Evolutionary conservation across 2,888 invertebrate species (phyloP), one percentile per base, ranked within the genome.

Genomic region (Leistus spinibarbis): DNA sequence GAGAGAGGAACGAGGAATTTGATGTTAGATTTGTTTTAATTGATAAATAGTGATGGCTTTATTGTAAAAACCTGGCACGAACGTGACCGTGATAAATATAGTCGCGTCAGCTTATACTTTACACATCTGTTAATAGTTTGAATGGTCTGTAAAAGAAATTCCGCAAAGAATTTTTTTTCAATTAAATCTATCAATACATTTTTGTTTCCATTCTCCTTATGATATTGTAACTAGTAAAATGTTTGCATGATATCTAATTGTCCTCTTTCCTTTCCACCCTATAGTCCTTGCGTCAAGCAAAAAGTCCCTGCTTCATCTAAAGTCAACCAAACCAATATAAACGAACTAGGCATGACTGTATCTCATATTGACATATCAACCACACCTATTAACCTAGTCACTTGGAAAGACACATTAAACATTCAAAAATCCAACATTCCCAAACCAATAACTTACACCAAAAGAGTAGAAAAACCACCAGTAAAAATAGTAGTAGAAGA

Each of bases 311-410:
- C 78, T 23, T 80, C 77, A 63, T 79, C 82, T 10, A 86, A 84
- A 81, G 66, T 86, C n/a, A 87, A 86, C 78, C 81, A 83, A 54
- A 75, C 82, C 1, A 77, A 81, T 17, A 82, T 87, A 1, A 87
- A 87, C 76, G 78, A 79, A 13, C 78, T 80, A 20, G 84, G 82
- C 24, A 79, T 87, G 74, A 84, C 81, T 0, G 85, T 86, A 2
- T 82, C 83, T 10, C 81, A 81, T 0, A 65, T 83, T 22, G 71
- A 72, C 19, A 56, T 56, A 10, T 54, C 67, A n/a, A 7, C 24
- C 16, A 22, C 22, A 20, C 10, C 64, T 19, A 20, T 54, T 24
- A 71, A 79, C 63, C 74, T 83, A 79, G 80, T 81, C 1, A 83
- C 83, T 1, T 83, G 83, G 84, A 82, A 81, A 68, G 83, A 84